Base-by-base conservation (phyloP, 2,888 invertebrate species). In the Agonum fuliginosum region DNA sequence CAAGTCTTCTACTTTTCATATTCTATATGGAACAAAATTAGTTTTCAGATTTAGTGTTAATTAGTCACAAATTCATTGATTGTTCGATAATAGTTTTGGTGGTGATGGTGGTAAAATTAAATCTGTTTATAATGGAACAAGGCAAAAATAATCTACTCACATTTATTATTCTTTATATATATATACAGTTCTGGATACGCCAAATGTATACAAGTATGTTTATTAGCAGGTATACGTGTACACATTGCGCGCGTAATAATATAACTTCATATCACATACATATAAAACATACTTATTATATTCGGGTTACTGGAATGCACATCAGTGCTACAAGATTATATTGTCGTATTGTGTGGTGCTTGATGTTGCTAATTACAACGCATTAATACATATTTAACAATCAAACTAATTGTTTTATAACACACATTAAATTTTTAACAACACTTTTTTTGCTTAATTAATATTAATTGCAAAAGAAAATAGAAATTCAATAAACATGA, bases 331-430 rank as follows among this genome's bases (percentile, higher is more conserved):
- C 27, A 46, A 70, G 70, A 70, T 46, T 70, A 70, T 70, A 70
- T 70, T 70, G 70, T 70, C 70, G 70, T 46, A 70, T 70, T 46
- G 70, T 70, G 70, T 70, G 70, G 70, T 70, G 70, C 70, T 46
- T 70, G 43, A 43, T 70, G 43, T 70, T 70, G 70, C 70, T 70
- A 70, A 67, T 67, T 67, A 67, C 67, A 67, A 70, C 70, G 46
- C 70, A 70, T 70, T 46, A 43, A 41, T 69, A 70, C 46, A 70
- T 70, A 70, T 70, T 70, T 70, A 70, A 70, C 70, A 70, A 70
- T 43, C 27, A 70, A 46, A 70, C 70, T 70, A 70, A 70, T 67
- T 41, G 67, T 67, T 37, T 54, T 37, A 30, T 62, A 67, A 67
- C 41, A 67, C 67, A 67, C 67, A 67, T 67, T 67, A 41, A 67